These are phyloP conservation scores for Molossus molossus DNA, from an alignment of 2,797 vertebrate species.

Conservation along the genomic window DNA sequence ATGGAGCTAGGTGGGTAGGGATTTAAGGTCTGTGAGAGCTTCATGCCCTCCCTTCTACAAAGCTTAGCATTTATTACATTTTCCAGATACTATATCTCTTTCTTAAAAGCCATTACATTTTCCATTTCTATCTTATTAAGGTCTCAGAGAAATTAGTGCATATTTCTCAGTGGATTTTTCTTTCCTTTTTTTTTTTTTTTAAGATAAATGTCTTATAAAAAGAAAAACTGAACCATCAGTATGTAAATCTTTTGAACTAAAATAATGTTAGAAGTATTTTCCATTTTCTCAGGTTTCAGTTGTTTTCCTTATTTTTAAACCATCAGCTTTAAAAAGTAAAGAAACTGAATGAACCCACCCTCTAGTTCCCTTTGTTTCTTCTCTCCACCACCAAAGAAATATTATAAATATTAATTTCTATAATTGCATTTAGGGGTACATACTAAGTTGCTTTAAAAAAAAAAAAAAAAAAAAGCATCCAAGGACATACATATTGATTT, in stretches of 20 bases:
- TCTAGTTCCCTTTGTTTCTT: conserved; percentile 20
- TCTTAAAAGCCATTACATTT: conserved; percentile 32
- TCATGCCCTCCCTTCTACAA: conserved; percentile 14
- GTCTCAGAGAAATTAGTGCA: not conserved
- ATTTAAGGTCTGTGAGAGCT: not conserved
- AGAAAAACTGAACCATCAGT: not conserved
- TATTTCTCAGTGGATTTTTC: not conserved
- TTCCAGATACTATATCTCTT: not conserved
- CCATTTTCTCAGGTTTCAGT: not conserved
- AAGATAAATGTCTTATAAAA: not conserved
- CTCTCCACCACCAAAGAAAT: not conserved
- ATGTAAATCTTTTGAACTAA: conserved; percentile 37
- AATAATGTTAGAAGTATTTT: conserved; percentile 15
- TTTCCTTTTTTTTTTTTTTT: not conserved
- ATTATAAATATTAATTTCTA: not conserved
- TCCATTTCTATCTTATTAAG: not conserved
- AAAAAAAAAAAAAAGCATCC: too few relatives aligned
- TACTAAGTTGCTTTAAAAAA: not conserved
- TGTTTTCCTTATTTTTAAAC: conserved; percentile 48
- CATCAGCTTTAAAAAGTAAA: not conserved
- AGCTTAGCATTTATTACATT: not conserved
- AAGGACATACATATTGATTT: too few relatives aligned
- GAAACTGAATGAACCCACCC: not conserved
- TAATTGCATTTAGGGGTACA: not conserved
- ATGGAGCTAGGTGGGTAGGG: not conserved